Percentiles rank a stretch among this genome's conserved stretches.
Evolutionary conservation across 2,113 vertebrate species (phyloP).

Genomic region (Myiopsitta monachus): DNA sequence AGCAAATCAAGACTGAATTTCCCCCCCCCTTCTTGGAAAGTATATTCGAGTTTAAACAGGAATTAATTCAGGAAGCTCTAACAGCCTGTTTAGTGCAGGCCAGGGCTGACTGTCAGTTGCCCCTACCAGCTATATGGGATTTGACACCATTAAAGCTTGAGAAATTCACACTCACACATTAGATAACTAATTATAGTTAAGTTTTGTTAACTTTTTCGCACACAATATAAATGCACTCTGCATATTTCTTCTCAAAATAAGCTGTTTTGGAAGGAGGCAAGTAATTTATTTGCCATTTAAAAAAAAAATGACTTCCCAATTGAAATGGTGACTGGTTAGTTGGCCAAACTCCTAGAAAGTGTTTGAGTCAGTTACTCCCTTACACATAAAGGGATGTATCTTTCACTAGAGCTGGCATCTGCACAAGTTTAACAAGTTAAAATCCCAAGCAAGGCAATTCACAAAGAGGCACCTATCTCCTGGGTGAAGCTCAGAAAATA

Average conservation of each 20-base stretch:
- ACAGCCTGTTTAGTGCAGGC: fast-evolving
- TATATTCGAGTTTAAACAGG: not conserved
- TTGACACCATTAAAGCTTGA: not conserved
- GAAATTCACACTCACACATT: not conserved
- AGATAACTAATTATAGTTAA: not conserved
- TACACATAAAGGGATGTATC: not conserved
- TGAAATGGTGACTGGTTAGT: not conserved
- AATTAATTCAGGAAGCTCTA: not conserved
- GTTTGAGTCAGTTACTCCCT: not conserved
- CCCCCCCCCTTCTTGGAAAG: not conserved
- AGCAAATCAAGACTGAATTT: not conserved
- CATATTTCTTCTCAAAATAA: not conserved
- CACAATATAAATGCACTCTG: not conserved
- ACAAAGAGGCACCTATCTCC: not conserved
- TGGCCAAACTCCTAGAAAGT: not conserved
- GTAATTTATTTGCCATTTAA: not conserved
- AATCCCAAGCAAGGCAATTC: not conserved
- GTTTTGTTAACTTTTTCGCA: not conserved
- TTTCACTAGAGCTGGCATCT: not conserved
- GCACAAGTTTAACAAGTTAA: not conserved
- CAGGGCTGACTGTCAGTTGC: not conserved
- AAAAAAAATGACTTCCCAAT: not conserved
- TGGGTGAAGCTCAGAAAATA: not conserved
- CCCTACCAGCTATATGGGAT: not conserved
- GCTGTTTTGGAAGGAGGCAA: not conserved